phyloP scores from a whole-genome alignment of 2,113 vertebrate genomes.

The Dicaeum eximium region DNA sequence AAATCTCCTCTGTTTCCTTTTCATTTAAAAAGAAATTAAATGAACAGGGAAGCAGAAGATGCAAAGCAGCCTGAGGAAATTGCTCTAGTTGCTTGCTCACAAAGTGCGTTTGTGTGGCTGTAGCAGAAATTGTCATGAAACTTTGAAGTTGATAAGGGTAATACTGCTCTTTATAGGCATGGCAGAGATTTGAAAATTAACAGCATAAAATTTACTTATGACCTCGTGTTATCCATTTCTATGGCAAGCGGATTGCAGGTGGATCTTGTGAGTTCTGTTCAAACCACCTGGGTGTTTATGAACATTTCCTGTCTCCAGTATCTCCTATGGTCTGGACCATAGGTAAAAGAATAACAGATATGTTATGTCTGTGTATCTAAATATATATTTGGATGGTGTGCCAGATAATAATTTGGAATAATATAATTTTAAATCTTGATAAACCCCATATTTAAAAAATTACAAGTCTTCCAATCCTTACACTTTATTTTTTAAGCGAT shows the following conservation, averaged over 20 bases:
- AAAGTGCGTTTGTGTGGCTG: background rate
- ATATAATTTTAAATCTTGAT: background rate
- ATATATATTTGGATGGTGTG: background rate
- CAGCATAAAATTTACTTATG: background rate
- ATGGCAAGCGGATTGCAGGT: background rate
- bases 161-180: background rate
- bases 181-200: background rate
- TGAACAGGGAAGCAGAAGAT: background rate
- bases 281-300: rapidly evolving
- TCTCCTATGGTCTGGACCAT: background rate
- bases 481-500: background rate
- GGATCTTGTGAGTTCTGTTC: background rate
- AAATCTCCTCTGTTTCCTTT: background rate
- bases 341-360: background rate
- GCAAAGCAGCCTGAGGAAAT: conserved; percentile 18
- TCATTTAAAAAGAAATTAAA: background rate
- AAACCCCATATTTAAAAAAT: background rate
- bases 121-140: background rate
- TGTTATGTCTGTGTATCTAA: background rate
- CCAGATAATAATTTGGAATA: background rate
- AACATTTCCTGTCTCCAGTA: background rate
- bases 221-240: background rate
- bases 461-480: rapidly evolving
- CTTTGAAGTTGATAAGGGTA: background rate
- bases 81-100: background rate